phyloP scores from a whole-genome alignment of 2,113 vertebrate species.

The Myrmophylax atrothorax region DNA sequence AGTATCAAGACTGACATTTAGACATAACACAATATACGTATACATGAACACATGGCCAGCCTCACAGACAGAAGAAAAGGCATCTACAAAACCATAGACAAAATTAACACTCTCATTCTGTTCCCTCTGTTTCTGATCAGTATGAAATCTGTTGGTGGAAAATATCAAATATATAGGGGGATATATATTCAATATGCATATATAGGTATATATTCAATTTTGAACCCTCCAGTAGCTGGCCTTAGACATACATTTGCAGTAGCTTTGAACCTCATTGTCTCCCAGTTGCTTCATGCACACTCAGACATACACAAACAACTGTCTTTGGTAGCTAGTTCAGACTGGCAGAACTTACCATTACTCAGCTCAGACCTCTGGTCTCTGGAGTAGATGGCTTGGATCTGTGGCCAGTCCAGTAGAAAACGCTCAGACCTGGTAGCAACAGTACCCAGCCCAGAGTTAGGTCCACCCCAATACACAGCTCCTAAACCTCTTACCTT shows the following conservation, averaged over 20 bases:
- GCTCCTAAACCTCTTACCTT: background rate
- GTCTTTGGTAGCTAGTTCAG: background rate
- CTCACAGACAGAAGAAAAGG: background rate
- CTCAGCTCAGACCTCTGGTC: background rate
- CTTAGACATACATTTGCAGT: background rate
- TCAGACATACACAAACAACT: background rate
- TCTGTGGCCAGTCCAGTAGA: fast-evolving
- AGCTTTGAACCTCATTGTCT: background rate
- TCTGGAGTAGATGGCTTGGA: background rate
- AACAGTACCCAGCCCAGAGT: fast-evolving
- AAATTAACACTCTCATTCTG: background rate
- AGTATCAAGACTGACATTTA: background rate
- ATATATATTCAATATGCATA: background rate
- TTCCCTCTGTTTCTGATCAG: background rate
- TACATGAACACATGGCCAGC: background rate
- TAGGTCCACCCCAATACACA: fast-evolving
- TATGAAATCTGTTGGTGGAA: background rate
- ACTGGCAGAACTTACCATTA: background rate
- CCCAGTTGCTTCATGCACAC: background rate
- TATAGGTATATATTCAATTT: background rate
- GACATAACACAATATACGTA: background rate
- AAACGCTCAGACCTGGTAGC: background rate
- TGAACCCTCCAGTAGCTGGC: background rate
- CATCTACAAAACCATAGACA: background rate
- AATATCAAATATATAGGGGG: background rate